Evolutionary conservation across 2,888 invertebrate species (phyloP), one percentile per base, ranked within the genome.

Genomic region (Hermaeophaga mercurialis): DNA sequence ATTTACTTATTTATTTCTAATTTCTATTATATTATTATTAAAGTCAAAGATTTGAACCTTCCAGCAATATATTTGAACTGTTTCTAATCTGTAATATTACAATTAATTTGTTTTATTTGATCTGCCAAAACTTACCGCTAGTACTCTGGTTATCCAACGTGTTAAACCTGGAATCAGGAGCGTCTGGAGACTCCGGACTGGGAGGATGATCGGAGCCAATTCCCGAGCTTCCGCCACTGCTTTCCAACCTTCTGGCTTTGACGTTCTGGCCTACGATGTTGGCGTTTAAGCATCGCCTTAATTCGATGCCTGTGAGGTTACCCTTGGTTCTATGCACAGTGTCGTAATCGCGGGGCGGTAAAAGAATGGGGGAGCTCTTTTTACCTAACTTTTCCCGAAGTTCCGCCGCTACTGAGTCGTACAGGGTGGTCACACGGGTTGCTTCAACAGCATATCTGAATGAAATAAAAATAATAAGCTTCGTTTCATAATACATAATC

Each of bases 291-390:
- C 89, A 89, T 26, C 89, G 80, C 43, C 87, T 76, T 60, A 84
- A 75, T 70, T 89, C 89, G 66, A 88, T 88, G 19, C 86, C 87
- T n/a, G 85, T 83, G 44, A 90, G 76, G 73, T 90, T 89, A 5
- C 91, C 91, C 59, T 88, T 76, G 58, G 84, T 87, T 49, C 91
- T 83, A 73, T 91, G 91, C 1, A 94, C 90, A 1, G 95, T 95
- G 78, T 96, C 96, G 80, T 96, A 96, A 78, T 96, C 96, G 19
- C 94, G 83, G 0, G 96, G 96, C 0, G 96, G 96, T 59, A 96
- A 80, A 15, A 96, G 82, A 48, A 96, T 85, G 0, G 95, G 95
- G 7, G 75, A 75, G 54, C 75, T 75, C 47, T 77, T 75, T 59
- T 78, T 78, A 68, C 81, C 80, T 48, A 93, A 78, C 73, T 90